phyloP scores from a whole-genome alignment of 2,888 invertebrate species.

The Leistus spinibarbis region DNA sequence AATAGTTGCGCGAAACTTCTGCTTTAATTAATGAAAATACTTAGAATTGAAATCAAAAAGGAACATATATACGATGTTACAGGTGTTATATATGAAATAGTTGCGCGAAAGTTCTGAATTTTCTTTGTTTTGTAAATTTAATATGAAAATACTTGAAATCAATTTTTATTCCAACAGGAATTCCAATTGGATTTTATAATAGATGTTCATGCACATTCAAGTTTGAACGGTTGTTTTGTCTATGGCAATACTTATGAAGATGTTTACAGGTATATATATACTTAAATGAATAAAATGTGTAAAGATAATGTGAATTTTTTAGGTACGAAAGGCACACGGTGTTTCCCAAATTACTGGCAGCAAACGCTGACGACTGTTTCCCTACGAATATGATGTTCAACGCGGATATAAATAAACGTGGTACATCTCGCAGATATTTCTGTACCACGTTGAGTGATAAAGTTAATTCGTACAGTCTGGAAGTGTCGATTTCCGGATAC shows the following conservation, averaged over 20 bases:
- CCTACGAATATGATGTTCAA: conserved; percentile 89
- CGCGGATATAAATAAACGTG: conserved; percentile 82
- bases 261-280: conserved; percentile 86
- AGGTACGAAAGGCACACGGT: conserved; percentile 94
- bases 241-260: conserved; percentile 95
- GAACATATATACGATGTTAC: background rate
- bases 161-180: conserved; percentile 49
- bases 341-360: conserved; percentile 88
- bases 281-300: no score
- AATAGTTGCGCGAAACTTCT: background rate
- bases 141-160: conserved; percentile 15
- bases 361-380: conserved; percentile 88
- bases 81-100: background rate
- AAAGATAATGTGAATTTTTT: conserved; percentile 65
- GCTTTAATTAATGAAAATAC: background rate
- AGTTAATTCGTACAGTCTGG: conserved; percentile 86
- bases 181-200: conserved; percentile 89
- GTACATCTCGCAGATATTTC: conserved; percentile 84
- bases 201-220: conserved; percentile 93
- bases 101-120: background rate
- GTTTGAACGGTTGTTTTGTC: conserved; percentile 90
- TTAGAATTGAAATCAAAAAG: background rate
- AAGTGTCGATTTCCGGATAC: conserved; percentile 92
- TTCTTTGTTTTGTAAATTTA: conserved; percentile 23
- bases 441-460: conserved; percentile 76